Evolutionary conservation across 2,113 vertebrate species (phyloP).

Genomic region (Brachypteracias leptosomus): DNA sequence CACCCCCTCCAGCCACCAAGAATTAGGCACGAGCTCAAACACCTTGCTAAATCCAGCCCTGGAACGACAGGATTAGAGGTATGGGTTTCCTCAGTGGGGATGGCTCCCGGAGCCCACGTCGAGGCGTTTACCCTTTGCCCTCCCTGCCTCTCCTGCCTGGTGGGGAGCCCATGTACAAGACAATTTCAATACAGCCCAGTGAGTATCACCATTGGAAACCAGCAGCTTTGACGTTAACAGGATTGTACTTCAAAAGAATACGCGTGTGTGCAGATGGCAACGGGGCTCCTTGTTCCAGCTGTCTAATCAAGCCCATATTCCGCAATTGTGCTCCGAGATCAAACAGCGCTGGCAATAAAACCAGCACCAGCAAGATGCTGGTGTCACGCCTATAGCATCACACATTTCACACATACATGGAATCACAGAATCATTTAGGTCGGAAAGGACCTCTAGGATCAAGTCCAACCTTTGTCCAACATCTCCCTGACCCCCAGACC

Average conservation of each 20-base stretch:
- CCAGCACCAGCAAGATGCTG: neutral
- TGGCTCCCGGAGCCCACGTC: neutral
- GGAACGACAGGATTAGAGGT: neutral
- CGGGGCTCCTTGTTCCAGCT: conserved; percentile 52
- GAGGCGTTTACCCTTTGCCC: neutral
- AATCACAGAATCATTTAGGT: too few species aligned
- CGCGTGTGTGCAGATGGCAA: conserved; percentile 30
- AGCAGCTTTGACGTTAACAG: conserved; percentile 44
- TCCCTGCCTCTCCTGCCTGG: conserved; percentile 6
- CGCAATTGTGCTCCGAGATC: neutral
- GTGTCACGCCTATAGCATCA: fast-evolving
- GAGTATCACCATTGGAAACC: conserved; percentile 54
- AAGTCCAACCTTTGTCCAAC: too few species aligned
- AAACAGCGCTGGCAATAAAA: neutral
- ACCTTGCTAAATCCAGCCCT: neutral
- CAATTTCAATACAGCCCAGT: conserved; percentile 20
- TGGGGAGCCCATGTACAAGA: conserved; percentile 29
- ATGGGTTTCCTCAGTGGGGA: neutral
- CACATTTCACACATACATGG: fast-evolving
- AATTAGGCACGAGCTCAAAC: neutral
- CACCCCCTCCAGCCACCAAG: neutral
- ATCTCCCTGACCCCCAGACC: too few species aligned
- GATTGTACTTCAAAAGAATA: conserved; percentile 39
- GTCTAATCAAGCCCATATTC: conserved; percentile 23
- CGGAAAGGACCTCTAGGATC: too few species aligned